Evolutionary conservation across 2,888 invertebrate genomes (phyloP).

Genomic region (Dioctria rufipes): DNA sequence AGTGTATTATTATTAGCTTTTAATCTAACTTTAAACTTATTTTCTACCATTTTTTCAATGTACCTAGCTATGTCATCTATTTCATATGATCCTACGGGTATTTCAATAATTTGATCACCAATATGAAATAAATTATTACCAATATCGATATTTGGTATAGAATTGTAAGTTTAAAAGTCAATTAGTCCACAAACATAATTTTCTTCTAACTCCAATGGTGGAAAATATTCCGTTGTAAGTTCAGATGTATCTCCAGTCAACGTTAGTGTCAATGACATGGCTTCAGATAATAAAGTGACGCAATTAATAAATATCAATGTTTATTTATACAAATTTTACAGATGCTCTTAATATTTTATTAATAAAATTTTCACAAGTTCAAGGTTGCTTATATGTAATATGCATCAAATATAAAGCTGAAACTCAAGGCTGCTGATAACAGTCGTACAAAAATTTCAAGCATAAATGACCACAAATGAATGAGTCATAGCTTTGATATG

Average conservation of each 20-base stretch:
- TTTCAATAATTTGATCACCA: too few species aligned
- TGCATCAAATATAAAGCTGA: too few species aligned
- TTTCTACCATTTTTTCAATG: conserved; percentile 7
- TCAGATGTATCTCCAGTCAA: conserved; percentile 57
- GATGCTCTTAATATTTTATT: neutral
- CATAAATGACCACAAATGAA: conserved; percentile 64
- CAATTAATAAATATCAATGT: neutral
- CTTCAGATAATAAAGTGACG: neutral
- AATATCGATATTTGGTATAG: too few species aligned
- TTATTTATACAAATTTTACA: too few species aligned
- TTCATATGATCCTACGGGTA: conserved; percentile 55
- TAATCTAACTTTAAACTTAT: too few species aligned
- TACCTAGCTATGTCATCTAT: conserved; percentile 63
- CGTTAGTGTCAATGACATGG: conserved; percentile 59
- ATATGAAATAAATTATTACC: too few species aligned
- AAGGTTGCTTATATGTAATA: too few species aligned
- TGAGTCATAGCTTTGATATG: conserved; percentile 63
- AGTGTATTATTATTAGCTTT: too few species aligned
- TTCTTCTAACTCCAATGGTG: too few species aligned
- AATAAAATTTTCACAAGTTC: conserved; percentile 57
- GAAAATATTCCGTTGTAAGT: neutral
- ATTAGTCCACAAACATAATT: too few species aligned
- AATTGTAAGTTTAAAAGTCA: too few species aligned
- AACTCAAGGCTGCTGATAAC: too few species aligned
- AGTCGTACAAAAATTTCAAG: conserved; percentile 41